phyloP scores from a whole-genome alignment of 2,888 invertebrate genomes.

The Petrolisthes manimaculis region DNA sequence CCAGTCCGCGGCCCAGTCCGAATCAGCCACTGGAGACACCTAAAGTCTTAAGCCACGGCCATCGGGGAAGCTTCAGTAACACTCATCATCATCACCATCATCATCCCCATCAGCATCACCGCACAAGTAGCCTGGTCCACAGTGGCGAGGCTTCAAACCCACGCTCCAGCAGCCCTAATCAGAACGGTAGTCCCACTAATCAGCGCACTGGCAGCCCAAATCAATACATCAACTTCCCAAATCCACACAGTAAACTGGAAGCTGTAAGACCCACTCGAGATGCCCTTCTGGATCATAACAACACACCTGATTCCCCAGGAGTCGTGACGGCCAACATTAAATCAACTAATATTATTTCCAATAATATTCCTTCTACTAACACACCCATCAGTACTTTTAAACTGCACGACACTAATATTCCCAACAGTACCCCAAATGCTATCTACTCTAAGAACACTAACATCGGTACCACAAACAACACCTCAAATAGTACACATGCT shows the following conservation, averaged over 20 bases:
- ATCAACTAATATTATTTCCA: not conserved
- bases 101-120: not conserved
- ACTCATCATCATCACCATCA: not conserved
- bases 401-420: not conserved
- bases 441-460: not conserved
- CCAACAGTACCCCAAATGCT: not conserved
- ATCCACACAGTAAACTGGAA: not conserved
- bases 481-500: not conserved
- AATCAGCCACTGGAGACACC: not conserved
- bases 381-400: not conserved
- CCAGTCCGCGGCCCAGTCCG: not conserved
- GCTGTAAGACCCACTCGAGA: not conserved
- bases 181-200: not conserved
- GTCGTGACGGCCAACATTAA: not conserved
- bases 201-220: constrained; percentile 20
- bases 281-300: not conserved
- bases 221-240: not conserved
- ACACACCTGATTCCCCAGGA: not conserved
- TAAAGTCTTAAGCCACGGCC: not conserved
- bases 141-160: not conserved
- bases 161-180: not conserved
- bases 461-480: constrained; percentile 2
- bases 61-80: not conserved
- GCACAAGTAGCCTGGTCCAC: not conserved
- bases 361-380: not conserved